Evolutionary conservation across 1,140 invertebrate species (phyloP).

Genomic region (Gyrodactylus bullatarudis): DNA sequence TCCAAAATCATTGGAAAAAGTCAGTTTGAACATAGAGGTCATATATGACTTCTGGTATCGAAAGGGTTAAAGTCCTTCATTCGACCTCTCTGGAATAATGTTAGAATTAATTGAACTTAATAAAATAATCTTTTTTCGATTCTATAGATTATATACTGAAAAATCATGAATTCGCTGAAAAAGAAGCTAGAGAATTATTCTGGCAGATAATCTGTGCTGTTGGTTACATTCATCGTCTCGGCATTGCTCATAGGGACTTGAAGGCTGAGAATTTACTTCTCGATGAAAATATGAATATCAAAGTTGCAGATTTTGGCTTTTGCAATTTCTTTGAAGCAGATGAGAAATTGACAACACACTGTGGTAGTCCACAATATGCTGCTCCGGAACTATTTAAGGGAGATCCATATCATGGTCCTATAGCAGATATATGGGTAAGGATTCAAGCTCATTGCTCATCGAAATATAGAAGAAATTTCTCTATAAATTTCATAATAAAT

Average conservation of each 20-base stretch:
- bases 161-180: constrained; percentile 1
- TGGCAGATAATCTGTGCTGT: constrained; percentile 67
- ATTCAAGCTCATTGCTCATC: neutral
- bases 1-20: no score
- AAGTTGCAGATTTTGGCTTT: constrained; percentile 85
- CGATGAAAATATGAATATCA: constrained; percentile 67
- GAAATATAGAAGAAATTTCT: no score
- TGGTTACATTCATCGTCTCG: constrained; percentile 58
- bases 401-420: constrained; percentile 58
- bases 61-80: no score
- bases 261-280: constrained; percentile 76
- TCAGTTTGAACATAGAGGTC: no score
- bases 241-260: constrained; percentile 70
- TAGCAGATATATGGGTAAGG: constrained; percentile 66
- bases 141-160: neutral
- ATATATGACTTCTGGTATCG: no score
- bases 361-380: constrained; percentile 75
- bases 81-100: no score
- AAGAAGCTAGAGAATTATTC: constrained; percentile 5
- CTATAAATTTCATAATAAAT: no score
- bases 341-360: constrained; percentile 55
- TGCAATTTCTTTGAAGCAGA: constrained; percentile 57
- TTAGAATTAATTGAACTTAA: no score
- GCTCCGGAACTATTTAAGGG: constrained; percentile 83
- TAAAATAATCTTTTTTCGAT: no score